Base-by-base conservation (phyloP, 2,888 invertebrate genomes). In the Agonopterix arenella region DNA sequence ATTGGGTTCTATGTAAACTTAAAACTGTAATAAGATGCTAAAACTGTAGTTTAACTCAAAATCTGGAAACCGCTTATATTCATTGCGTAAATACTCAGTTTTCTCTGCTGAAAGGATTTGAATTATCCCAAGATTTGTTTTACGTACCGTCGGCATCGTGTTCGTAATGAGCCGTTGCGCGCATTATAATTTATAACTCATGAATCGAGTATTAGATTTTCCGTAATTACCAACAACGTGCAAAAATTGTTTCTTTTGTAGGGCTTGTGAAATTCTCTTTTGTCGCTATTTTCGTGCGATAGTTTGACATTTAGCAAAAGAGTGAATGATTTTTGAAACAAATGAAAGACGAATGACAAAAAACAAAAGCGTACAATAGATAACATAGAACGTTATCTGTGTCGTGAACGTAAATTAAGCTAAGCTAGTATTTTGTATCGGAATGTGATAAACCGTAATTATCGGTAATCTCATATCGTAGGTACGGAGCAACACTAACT, bases 101-200 rank as follows among this genome's bases (percentile, higher is more conserved):
- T 18, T 28, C 28, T 28, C 7, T 28, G 28, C 28, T 28, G 28
- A 28, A 28, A 28, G 28, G 28, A 28, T 5, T 5, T 28, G 28
- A 28, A 28, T 28, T 5, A 28, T 28, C 28, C 28, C 7, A 28
- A 28, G 28, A 28, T 28, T 28, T 28, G 28, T 28, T 28, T 28
- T 28, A 28, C 28, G 28, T 28, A 88, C 88, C 88, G 42, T 88
- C 88, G 55, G 88, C 84, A 64, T 88, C 88, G 52, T 74, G 84
- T 62, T 84, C 81, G 64, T 89, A 89, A 51, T 81, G 61, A 52
- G 82, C 61, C 52, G 81, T 67, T 58, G 84, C 80, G 56, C 85
- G 76, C 86, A 86, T 86, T 66, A 65, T 40, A 52, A 37, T 55
- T 53, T 49, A 43, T 48, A 49, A 51, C 47, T 55, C 46, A 44